A percentile compares a stretch with the other conserved stretches of the same genome.
Conservation (phyloP, 2,888 invertebrate species). For the Dicycla oo region DNA sequence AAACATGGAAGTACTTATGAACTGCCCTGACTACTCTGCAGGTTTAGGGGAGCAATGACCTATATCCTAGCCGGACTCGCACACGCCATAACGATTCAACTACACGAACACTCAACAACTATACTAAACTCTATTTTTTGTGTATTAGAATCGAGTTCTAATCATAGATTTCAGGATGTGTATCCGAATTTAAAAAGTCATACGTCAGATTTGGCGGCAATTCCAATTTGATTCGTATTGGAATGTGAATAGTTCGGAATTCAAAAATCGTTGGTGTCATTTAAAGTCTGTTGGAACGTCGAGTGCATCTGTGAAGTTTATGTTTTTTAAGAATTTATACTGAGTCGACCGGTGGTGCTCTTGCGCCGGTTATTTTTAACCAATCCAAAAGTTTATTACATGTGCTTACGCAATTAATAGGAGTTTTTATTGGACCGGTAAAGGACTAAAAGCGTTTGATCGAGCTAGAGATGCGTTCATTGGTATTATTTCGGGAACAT, state of each 20-base stretch:
- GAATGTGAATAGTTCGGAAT: conserved; percentile 71
- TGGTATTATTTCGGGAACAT: conserved; percentile 74
- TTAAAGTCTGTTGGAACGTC: conserved; percentile 69
- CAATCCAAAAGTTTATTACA: conserved; percentile 89
- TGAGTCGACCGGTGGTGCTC: conserved; percentile 78
- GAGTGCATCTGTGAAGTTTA: conserved; percentile 79
- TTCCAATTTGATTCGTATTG: conserved; percentile 83
- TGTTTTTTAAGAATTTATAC: conserved; percentile 90
- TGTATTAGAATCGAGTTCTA: conserved; percentile 86
- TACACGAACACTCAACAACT: conserved; percentile 72
- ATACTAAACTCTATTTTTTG: conserved; percentile 87
- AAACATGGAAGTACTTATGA: conserved; percentile 88
- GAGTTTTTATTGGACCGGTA: conserved; percentile 88
- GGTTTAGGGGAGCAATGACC: conserved; percentile 91
- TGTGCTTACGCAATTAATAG: conserved; percentile 89
- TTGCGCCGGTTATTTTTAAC: conserved; percentile 87
- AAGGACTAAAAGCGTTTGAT: conserved; percentile 86
- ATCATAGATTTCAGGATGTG: conserved; percentile 79
- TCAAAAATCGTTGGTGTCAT: conserved; percentile 64
- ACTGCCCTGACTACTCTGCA: conserved; percentile 88
- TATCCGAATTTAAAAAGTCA: conserved; percentile 78
- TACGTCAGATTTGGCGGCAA: conserved; percentile 78
- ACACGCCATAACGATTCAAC: conserved; percentile 80
- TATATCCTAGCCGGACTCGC: conserved; percentile 87
- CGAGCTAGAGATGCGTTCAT: conserved; percentile 72